Evolutionary conservation across 2,888 invertebrate species (phyloP), one percentile per base, ranked within the genome.

Genomic region (Mesodorylaimus sp.): DNA sequence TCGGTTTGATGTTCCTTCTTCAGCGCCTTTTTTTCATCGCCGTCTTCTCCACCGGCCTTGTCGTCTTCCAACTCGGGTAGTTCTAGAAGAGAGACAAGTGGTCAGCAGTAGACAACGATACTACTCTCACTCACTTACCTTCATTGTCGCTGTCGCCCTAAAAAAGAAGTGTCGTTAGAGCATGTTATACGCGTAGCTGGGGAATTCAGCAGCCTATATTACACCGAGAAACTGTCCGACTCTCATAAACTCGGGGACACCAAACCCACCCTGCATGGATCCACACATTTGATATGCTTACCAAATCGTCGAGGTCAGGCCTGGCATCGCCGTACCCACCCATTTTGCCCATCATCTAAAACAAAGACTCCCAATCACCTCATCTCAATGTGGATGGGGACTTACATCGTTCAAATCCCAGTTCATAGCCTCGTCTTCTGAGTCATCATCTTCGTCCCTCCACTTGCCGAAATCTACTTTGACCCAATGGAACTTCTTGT

Each of bases 391-490:
- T 3, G 13, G 10, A 36, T 24, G 13, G 3, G 2, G 10, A 41
- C 50, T 32, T 32, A 56, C 48, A 19, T 54, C 48, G 25, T 39
- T 32, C n/a, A 52, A 37, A 25, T 50, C 48, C 25, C 37, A 36
- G 41, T 53, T 49, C 1, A 32, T 41, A 39, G 47, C 56, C 10
- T 85, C 87, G 59, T 82, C 82, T 10, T 81, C 85, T 49, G 83
- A 85, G 41, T 57, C 57, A 54, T 91, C 91, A 63, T 86, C 86
- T 70, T 95, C 93, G 72, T 93, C 93, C 71, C 79, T 80, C 93
- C 91, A 95, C 73, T 89, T 89, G 67, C 86, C 84, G 68, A 95
- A 97, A 68, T 95, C 93, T 61, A 89, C 81, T 74, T 91, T 93
- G 60, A 95, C 75, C 80, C 89, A 93, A 68, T 89, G 89, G 57